Percentiles rank a stretch among this genome's conserved stretches.
Evolutionary conservation across 2,113 vertebrate genomes (phyloP).

Genomic region (Paedocypris sp.): DNA sequence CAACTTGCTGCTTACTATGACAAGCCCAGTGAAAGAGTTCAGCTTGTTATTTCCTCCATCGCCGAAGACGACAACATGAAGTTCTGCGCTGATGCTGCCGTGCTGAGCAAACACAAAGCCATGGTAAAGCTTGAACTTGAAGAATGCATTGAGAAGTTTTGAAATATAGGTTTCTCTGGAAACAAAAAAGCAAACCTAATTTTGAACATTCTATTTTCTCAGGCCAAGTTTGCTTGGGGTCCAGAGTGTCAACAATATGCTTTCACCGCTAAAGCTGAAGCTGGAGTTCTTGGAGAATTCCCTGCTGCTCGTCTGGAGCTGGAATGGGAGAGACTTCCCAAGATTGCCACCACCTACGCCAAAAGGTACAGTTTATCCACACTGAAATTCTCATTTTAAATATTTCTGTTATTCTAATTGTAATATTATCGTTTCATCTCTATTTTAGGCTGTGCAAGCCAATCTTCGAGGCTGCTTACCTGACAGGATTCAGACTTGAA

Average conservation of each 20-base stretch:
- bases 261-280: constrained; percentile 43
- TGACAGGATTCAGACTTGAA: constrained; percentile 43
- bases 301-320: constrained; percentile 55
- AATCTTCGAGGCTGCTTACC: constrained; percentile 34
- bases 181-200: neutral
- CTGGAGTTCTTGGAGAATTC: constrained; percentile 43
- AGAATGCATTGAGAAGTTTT: too few relatives aligned
- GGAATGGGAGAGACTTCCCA: constrained; percentile 53
- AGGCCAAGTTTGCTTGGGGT: constrained; percentile 59
- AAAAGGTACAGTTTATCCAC: constrained; percentile 52
- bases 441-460: constrained; percentile 50
- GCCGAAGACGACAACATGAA: constrained; percentile 60
- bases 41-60: constrained; percentile 60
- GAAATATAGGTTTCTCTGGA: neutral
- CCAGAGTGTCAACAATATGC: constrained; percentile 57
- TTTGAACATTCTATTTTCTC: too few relatives aligned
- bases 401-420: neutral
- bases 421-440: neutral
- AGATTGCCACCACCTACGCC: constrained; percentile 34
- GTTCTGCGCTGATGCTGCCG: constrained; percentile 58
- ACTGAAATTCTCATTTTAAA: neutral
- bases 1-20: constrained; percentile 56
- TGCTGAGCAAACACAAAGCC: constrained; percentile 61
- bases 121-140: constrained; percentile 58
- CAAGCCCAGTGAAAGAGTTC: constrained; percentile 45